Conservation (phyloP, 2,797 vertebrate species). For the Phalloptychus januarius region DNA sequence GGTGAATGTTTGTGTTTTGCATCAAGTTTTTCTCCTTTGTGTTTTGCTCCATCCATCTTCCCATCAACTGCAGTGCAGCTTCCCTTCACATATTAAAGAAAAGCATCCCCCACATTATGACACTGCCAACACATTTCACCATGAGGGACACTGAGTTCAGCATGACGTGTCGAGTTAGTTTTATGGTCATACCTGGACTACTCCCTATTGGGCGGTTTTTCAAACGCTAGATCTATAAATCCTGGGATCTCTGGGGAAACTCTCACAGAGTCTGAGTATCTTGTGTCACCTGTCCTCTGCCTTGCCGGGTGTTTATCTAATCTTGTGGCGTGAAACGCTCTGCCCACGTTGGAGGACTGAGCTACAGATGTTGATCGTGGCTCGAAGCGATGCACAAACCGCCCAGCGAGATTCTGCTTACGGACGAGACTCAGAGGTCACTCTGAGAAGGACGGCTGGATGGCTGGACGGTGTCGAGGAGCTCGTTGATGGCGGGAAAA, state of each 20-base stretch:
- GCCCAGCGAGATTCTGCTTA: background rate
- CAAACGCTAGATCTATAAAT: background rate
- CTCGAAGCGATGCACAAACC: background rate
- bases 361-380: conserved; percentile 4
- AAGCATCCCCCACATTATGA: background rate
- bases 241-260: background rate
- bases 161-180: background rate
- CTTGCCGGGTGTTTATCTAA: background rate
- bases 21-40: background rate
- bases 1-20: background rate
- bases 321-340: background rate
- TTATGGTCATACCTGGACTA: background rate
- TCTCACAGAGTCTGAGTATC: background rate
- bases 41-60: background rate
- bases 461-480: background rate
- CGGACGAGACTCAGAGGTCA: conserved; percentile 4
- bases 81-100: background rate
- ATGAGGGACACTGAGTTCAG: background rate
- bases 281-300: background rate
- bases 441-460: background rate
- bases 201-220: no score
- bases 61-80: background rate
- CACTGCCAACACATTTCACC: background rate
- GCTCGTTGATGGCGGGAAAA: background rate
- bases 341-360: background rate